Evolutionary conservation across 2,888 invertebrate genomes (phyloP).

Genomic region (Holacanthella duospinosa): DNA sequence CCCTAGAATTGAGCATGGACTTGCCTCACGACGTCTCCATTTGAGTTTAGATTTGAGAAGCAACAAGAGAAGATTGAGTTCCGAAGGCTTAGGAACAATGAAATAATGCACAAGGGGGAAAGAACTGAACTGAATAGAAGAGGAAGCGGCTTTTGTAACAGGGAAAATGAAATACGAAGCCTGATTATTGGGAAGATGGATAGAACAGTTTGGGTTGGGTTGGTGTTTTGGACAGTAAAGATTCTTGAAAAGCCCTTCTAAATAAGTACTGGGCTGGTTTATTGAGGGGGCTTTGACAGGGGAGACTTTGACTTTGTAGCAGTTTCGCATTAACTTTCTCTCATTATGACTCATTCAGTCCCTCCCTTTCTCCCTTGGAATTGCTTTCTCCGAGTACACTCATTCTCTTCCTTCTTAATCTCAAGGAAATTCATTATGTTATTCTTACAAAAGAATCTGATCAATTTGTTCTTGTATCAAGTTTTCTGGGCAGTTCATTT

Average conservation of each 20-base stretch:
- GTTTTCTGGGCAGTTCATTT: too few species aligned
- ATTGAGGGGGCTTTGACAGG: not conserved
- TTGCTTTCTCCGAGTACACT: not conserved
- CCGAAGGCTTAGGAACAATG: not conserved
- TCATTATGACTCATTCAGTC: slow-evolving; percentile 3
- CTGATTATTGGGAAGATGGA: not conserved
- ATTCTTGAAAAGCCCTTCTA: not conserved
- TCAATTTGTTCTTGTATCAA: too few species aligned
- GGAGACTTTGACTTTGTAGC: slow-evolving; percentile 2
- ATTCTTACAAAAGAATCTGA: not conserved
- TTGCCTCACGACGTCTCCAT: too few species aligned
- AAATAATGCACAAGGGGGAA: not conserved
- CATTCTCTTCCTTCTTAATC: not conserved
- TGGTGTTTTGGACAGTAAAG: not conserved
- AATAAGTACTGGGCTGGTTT: not conserved
- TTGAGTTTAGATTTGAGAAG: too few species aligned
- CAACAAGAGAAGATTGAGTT: not conserved
- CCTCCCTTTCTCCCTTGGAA: not conserved
- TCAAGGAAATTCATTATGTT: not conserved
- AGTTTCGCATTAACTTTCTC: not conserved
- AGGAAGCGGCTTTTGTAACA: not conserved
- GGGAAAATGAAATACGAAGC: not conserved
- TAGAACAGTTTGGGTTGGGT: not conserved
- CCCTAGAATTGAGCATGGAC: slow-evolving; percentile 17
- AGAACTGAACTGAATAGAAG: not conserved